phyloP scores from a whole-genome alignment of 2,113 vertebrate species.

The Spizaetus ornatus region DNA sequence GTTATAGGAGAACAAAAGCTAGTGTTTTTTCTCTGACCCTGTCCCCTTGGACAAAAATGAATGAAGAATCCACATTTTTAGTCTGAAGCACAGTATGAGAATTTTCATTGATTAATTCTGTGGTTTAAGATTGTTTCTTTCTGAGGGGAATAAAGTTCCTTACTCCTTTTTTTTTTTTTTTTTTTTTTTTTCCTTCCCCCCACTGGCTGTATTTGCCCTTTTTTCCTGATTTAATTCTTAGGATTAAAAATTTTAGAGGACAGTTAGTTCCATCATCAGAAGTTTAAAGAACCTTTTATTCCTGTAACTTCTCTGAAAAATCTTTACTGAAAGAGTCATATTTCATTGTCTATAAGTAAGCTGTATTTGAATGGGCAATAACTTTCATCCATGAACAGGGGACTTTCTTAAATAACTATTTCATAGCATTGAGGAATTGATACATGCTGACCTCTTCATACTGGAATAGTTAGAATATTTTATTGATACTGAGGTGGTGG shows the following conservation, averaged over 20 bases:
- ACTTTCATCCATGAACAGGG: not conserved
- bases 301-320: not conserved
- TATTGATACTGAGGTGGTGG: not conserved
- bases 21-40: not conserved
- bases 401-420: not conserved
- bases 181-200: accelerated
- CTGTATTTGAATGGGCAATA: not conserved
- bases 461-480: not conserved
- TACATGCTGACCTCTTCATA: not conserved
- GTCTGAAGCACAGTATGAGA: not conserved
- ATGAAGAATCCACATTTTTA: not conserved
- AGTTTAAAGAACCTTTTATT: not conserved
- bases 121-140: not conserved
- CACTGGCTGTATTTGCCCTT: not conserved
- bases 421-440: not conserved
- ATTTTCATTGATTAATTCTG: not conserved
- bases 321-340: not conserved
- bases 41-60: not conserved
- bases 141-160: not conserved
- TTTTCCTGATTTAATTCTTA: not conserved
- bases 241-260: not conserved
- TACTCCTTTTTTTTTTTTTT: no score
- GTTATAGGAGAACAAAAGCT: not conserved
- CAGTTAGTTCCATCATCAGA: not conserved
- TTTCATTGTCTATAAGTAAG: not conserved